Evolutionary conservation across 2,888 invertebrate species (phyloP), one percentile per base, ranked within the genome.

Genomic region (Lottia gigantea): DNA sequence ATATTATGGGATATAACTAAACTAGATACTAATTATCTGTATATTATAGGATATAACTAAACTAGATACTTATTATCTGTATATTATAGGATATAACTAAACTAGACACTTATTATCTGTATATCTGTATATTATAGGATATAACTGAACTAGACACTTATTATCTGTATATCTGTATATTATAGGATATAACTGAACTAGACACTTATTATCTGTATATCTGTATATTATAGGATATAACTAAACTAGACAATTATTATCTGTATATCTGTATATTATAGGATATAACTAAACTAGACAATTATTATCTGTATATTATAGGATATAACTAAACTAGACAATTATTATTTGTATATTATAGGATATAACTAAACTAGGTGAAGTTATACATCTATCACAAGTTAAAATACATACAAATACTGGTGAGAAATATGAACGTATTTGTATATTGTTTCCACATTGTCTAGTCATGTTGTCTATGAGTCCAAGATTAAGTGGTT

Each of bases 321-420:
- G 16, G 2, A 23, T 62, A 62, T 26, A 19, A 23, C 14, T 63
- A 16, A 31, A 25, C 16, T 49, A 23, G 16, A n/a, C 8, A 6
- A 67, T 31, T 46, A 15, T 45, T 55, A 63, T 64, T 11, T 64
- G 1, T 65, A 65, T 63, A 49, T 76, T 80, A 2, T 79, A 90
- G 87, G 93, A 93, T 83, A 88, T 95, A 64, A 77, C 89, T 45
- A 89, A 90, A n/a, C 90, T 95, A 14, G 97, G 97, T 0, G 96
- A 96, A 76, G 95, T 98, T 23, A 90, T 95, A 77, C 94, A 95
- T 85, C 95, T 97, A 93, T 96, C 96, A 65, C 94, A 96, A 76
- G 96, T 97, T 12, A 94, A 95, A 2, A 93, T 96, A 15, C 94
- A 95, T 1, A 92, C 93, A 0, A 94, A 95, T 78, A 94, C 94